A percentile compares a stretch with the other conserved stretches of the same genome.
Conservation (phyloP, 2,113 vertebrate species). For the Callochromis pleurospilus region DNA sequence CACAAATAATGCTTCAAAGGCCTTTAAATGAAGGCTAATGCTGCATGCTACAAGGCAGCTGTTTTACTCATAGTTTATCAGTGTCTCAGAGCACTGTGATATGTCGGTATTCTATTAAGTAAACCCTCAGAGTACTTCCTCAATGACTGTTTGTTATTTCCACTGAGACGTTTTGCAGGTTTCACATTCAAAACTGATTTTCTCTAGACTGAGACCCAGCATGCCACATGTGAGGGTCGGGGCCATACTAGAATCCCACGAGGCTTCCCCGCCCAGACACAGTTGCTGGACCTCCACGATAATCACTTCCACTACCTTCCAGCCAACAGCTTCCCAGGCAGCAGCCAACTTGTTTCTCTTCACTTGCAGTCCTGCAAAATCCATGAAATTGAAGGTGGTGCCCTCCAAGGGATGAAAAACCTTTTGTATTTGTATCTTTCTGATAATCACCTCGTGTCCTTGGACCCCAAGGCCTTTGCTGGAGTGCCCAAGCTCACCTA, state of each 20-base stretch:
- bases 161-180: neutral
- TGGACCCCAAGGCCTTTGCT: conserved; percentile 66
- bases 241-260: conserved; percentile 73
- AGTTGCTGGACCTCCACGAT: conserved; percentile 78
- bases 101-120: neutral
- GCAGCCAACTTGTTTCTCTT: conserved; percentile 78
- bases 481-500: conserved; percentile 76
- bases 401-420: conserved; percentile 74
- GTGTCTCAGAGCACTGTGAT: neutral
- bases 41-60: neutral
- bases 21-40: neutral
- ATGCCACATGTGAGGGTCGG: conserved; percentile 74
- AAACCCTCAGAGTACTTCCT: neutral
- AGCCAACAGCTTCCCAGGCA: conserved; percentile 66
- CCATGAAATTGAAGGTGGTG: conserved; percentile 56
- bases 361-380: conserved; percentile 82
- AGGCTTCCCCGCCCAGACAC: conserved; percentile 75
- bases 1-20: neutral
- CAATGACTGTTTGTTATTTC: neutral
- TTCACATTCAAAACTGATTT: neutral
- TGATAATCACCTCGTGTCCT: conserved; percentile 73
- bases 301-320: conserved; percentile 78
- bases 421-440: conserved; percentile 90
- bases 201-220: conserved; percentile 58
- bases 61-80: neutral